Conservation (phyloP, 2,888 invertebrate genomes). For the Onchidella celtica region DNA sequence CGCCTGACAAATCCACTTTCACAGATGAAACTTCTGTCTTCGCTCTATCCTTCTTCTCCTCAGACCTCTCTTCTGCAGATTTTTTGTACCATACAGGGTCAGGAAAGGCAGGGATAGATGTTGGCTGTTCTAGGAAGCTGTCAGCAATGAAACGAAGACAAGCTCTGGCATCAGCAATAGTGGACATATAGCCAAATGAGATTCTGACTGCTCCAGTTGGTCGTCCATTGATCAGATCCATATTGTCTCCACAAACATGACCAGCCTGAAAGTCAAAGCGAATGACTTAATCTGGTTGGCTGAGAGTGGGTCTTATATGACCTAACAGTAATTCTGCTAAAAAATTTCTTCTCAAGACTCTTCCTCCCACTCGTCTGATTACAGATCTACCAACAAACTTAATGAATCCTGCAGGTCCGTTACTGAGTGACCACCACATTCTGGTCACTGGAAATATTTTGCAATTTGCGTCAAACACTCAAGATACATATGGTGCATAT, state of each 20-base stretch:
- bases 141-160: slow-evolving; percentile 88
- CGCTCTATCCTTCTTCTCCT: background rate
- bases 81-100: slow-evolving; percentile 50
- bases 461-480: too few species aligned
- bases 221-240: slow-evolving; percentile 90
- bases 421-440: too few species aligned
- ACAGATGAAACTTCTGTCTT: background rate
- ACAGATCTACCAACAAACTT: too few species aligned
- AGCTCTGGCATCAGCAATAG: slow-evolving; percentile 86
- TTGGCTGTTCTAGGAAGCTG: slow-evolving; percentile 84
- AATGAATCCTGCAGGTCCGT: too few species aligned
- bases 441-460: too few species aligned
- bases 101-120: slow-evolving; percentile 36
- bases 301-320: too few species aligned
- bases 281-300: too few species aligned
- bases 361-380: too few species aligned
- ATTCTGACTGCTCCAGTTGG: slow-evolving; percentile 96
- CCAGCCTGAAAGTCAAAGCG: slow-evolving; percentile 82
- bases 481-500: too few species aligned
- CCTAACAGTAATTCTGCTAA: too few species aligned
- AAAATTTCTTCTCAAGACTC: too few species aligned
- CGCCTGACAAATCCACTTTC: too few species aligned
- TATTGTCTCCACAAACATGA: slow-evolving; percentile 94
- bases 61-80: background rate
- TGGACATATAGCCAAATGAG: slow-evolving; percentile 96